Base-by-base conservation (phyloP, 1,140 invertebrate species). In the Diachasmimorpha longicaudata region DNA sequence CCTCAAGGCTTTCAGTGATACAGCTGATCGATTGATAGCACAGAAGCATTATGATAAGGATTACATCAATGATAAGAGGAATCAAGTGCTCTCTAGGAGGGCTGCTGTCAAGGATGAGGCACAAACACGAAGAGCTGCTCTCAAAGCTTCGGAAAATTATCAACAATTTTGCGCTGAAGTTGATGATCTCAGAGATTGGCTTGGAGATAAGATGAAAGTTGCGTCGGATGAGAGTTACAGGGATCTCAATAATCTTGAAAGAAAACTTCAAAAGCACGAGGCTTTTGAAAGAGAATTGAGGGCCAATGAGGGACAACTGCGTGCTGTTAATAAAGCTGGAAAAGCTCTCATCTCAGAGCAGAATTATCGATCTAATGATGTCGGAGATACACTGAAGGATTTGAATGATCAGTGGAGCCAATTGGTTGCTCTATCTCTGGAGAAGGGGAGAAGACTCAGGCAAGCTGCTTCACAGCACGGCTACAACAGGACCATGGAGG, bases 181-280 rank as follows among this genome's bases (percentile, higher is more conserved):
- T 0, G 94, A 97, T 78, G 97, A 99, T 82, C 88, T 98, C 2
- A 91, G 93, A 52, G 91, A 92, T 14, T 99, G 98, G 97, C 93
- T 99, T 73, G 91, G 93, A 39, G 97, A 99, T 81, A 99, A 99
- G 89, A 93, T 95, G 77, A 94, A 94, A 85, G 95, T 95, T 4
- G 96, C 97, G 0, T 93, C 93, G 5, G 98, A 99, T 82, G 96
- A 99, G 83, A 97, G 94, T 71, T 98, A 98, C 84, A 92, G 96
- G 31, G 97, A 99, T 83, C 89, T 98, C 16, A 94, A 92, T 46
- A 98, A 99, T 84, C 89, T 99, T 46, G 96, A 97, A 76, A 91
- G 96, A 2, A 99, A 99, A 86, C 89, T 99, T 2, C 96, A 99
- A 86, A 99, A 99, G 84, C 98, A 99, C 84, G 97, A 99, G 87